Evolutionary conservation across 2,113 vertebrate species (phyloP), one percentile per base, ranked within the genome.

Genomic region (Danio rerio): DNA sequence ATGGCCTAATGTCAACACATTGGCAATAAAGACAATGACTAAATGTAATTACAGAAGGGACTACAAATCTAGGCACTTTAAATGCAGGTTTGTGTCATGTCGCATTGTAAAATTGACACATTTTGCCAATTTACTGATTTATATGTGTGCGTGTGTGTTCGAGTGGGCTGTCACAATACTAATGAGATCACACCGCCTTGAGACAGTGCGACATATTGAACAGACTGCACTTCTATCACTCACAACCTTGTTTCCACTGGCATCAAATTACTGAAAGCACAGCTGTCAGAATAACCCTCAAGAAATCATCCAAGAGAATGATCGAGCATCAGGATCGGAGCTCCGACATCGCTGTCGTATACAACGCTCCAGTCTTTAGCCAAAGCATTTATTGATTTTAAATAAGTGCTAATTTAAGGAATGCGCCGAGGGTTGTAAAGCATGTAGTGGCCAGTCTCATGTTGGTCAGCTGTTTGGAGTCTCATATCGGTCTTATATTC

Each of bases 221-320:
- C 68, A 68, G 68, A 20, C 7, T 70, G 68, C n/a, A 20, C 68
- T 50, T 50, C 68, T 70, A 8, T 21, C 1, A 5, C 68, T 20
- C 68, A 70, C 11, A 50, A 9, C 68, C 68, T 49, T 70, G 68
- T 50, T 70, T 70, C 20, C 12, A n/a, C 47, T 50, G 18, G n/a
- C 66, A 0, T 69, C 66, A 69, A 69, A 49, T 49, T 45, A 69
- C 6, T 69, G 18, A 45, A 11, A 11, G 42, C 45, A 49, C 8
- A 69, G 66, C 68, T 70, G 47, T 50, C 68, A 15, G 18, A 70
- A 68, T 18, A 21, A 70, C 68, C 68, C 45, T 21, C 45, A 50
- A 70, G 6, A 70, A 70, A 50, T 70, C 47, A 8, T 70, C 49
- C 20, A 50, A 50, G 49, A 52, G 7, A 50, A 70, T 50, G n/a